Evolutionary conservation across 2,797 vertebrate genomes (phyloP).

Genomic region (Acrocephalus scirpaceus): DNA sequence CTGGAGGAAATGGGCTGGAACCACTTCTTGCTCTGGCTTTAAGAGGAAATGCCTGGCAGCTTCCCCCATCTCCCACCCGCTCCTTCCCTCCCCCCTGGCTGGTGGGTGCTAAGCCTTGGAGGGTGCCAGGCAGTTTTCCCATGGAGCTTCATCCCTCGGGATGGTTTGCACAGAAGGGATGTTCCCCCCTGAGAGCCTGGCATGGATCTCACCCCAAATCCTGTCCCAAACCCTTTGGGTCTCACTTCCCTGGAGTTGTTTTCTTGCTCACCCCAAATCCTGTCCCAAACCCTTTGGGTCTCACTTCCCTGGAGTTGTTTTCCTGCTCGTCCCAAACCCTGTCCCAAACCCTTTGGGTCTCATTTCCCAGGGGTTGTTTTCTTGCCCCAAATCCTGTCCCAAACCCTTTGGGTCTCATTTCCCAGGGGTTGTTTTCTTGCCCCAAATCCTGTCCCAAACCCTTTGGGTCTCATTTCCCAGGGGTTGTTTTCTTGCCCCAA

Average conservation of each 20-base stretch:
- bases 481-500: no score
- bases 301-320: no score
- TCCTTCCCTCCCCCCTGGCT: neutral
- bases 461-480: no score
- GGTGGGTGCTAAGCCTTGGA: neutral
- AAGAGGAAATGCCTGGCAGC: neutral
- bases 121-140: neutral
- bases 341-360: no score
- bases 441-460: no score
- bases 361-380: no score
- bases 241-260: neutral
- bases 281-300: no score
- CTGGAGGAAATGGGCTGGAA: neutral
- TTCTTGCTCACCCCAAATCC: neutral
- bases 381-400: no score
- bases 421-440: neutral
- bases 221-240: neutral
- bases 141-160: fast-evolving
- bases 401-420: no score
- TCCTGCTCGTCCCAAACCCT: no score
- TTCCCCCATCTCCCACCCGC: fast-evolving
- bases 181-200: neutral
- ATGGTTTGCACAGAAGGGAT: neutral
- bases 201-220: neutral
- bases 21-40: conserved; percentile 10